Conservation (phyloP, 1,140 invertebrate genomes). For the Nilaparvata lugens region DNA sequence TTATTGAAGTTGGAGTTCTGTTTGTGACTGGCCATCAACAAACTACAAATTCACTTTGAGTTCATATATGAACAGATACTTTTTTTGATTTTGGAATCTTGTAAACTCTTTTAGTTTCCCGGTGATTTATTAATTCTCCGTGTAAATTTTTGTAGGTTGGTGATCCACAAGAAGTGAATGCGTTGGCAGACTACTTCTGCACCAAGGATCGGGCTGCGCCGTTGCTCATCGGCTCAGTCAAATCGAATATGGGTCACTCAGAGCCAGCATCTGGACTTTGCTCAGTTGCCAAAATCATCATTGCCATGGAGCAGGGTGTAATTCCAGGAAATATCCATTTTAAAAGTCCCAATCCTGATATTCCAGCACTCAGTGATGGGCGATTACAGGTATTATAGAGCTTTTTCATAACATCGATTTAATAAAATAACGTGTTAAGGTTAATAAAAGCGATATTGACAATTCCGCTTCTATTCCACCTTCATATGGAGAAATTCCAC, state of each 20-base stretch:
- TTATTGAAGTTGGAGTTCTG: too few species aligned
- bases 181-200: constrained; percentile 87
- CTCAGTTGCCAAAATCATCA: constrained; percentile 80
- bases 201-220: constrained; percentile 61
- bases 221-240: constrained; percentile 87
- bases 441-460: too few species aligned
- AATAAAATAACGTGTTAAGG: too few species aligned
- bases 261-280: constrained; percentile 89
- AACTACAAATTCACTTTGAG: too few species aligned
- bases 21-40: too few species aligned
- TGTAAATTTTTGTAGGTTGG: too few species aligned
- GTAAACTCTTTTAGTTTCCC: too few species aligned
- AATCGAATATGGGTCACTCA: constrained; percentile 97
- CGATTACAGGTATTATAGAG: constrained; percentile 51
- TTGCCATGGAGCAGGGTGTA: constrained; percentile 78
- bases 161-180: constrained; percentile 93
- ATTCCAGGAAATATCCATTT: constrained; percentile 91
- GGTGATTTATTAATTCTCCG: too few species aligned
- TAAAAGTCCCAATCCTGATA: constrained; percentile 74
- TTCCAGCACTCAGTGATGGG: constrained; percentile 78
- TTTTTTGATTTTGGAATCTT: constrained; percentile 11
- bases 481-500: too few species aligned
- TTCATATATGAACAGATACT: too few species aligned
- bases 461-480: too few species aligned
- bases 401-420: too few species aligned